A percentile compares a stretch with the other conserved stretches of the same genome.
phyloP scores from a whole-genome alignment of 2,113 vertebrate species.

The Corvus cornix region DNA sequence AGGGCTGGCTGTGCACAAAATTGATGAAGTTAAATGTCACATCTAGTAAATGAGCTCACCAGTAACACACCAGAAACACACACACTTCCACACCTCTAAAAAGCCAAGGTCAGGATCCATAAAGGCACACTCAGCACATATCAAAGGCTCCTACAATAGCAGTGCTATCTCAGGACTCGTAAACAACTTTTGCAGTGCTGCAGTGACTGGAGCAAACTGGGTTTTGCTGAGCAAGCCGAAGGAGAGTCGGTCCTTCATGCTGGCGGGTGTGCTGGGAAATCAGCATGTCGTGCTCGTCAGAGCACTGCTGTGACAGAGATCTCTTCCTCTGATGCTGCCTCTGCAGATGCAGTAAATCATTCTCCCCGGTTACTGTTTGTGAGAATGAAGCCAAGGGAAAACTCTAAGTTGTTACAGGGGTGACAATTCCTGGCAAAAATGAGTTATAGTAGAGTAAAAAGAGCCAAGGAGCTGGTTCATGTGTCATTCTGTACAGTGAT shows the following conservation, averaged over 20 bases:
- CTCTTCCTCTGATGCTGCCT: slow-evolving; percentile 36
- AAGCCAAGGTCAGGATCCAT: neutral
- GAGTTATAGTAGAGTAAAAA: slow-evolving; percentile 32
- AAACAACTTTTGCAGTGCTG: neutral
- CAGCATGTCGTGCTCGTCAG: neutral
- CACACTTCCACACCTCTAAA: neutral
- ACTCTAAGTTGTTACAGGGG: slow-evolving; percentile 3
- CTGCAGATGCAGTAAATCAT: slow-evolving; percentile 53
- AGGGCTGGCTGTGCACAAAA: neutral
- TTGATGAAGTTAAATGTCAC: neutral
- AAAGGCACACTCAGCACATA: neutral
- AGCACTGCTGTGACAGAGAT: slow-evolving; percentile 9
- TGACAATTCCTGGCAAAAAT: slow-evolving; percentile 48
- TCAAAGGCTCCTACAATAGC: neutral
- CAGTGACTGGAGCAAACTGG: neutral
- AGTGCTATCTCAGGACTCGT: neutral
- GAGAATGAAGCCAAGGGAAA: slow-evolving; percentile 53
- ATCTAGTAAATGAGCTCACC: neutral
- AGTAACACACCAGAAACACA: neutral
- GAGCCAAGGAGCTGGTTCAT: slow-evolving; percentile 17
- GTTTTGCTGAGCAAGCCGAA: neutral
- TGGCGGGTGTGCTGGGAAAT: neutral
- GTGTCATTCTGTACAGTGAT: neutral
- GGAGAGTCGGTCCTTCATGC: neutral
- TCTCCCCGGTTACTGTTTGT: slow-evolving; percentile 8